A percentile compares a stretch with the other conserved stretches of the same genome.
Conservation (phyloP, 2,113 vertebrate genomes). For the Pachypanchax playfairii region DNA sequence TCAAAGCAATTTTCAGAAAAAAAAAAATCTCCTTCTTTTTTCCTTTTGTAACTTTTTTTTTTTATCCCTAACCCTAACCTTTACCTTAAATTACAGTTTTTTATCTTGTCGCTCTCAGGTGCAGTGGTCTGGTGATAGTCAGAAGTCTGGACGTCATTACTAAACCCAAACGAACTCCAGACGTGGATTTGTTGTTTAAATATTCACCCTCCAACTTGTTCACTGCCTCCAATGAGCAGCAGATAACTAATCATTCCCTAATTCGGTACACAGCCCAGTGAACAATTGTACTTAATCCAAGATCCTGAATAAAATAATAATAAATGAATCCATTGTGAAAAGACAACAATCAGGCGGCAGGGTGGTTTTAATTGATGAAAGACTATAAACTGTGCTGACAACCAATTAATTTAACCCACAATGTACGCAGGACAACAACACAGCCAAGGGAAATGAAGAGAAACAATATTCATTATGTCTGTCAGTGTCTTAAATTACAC, state of each 20-base stretch:
- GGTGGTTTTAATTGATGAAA: conserved; percentile 70
- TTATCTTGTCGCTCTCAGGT: conserved; percentile 11
- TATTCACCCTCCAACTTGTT: conserved; percentile 10
- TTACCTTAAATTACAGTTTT: neutral
- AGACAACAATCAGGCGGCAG: conserved; percentile 57
- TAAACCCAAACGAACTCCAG: conserved; percentile 25
- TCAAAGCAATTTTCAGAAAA: conserved; percentile 9
- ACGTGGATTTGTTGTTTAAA: conserved; percentile 6
- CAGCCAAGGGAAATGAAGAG: conserved; percentile 7
- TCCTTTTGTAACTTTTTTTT: conserved; percentile 1
- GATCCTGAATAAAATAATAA: conserved; percentile 32
- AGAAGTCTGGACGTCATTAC: conserved; percentile 25
- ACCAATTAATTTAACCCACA: conserved; percentile 64
- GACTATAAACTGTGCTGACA: conserved; percentile 55
- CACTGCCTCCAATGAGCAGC: conserved; percentile 17
- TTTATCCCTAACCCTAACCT: neutral
- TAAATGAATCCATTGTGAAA: conserved; percentile 46
- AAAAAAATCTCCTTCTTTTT: neutral
- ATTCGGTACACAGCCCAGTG: conserved; percentile 13
- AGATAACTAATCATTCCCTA: conserved; percentile 41
- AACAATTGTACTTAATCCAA: conserved; percentile 37
- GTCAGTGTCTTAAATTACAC: conserved; percentile 69
- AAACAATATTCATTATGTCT: conserved; percentile 56
- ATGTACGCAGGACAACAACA: conserved; percentile 43
- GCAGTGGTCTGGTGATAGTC: conserved; percentile 18